These are phyloP conservation scores for Dorcus hopei DNA, from an alignment of 2,888 invertebrate genomes.

Conservation along the genomic window DNA sequence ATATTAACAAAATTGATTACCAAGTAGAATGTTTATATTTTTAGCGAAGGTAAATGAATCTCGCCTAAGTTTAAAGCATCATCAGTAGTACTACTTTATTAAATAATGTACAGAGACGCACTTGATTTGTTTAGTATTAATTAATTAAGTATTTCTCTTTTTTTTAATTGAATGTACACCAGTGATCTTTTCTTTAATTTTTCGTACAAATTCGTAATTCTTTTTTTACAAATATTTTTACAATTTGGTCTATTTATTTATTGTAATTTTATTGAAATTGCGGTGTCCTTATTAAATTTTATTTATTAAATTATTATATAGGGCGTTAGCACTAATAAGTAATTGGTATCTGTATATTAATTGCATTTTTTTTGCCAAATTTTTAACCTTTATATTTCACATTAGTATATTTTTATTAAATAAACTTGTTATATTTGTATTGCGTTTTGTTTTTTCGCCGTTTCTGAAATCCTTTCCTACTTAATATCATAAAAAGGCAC, in stretches of 20 bases:
- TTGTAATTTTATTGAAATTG: too few species aligned
- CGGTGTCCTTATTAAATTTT: too few species aligned
- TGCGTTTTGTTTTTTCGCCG: conserved; percentile 10
- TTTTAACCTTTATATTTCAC: conserved; percentile 39
- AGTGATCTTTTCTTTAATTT: conserved; percentile 11
- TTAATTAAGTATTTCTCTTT: background rate
- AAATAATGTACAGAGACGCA: background rate
- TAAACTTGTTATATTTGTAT: conserved; percentile 45
- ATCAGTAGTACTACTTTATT: too few species aligned
- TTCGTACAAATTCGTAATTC: conserved; percentile 28
- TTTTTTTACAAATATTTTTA: conserved; percentile 6
- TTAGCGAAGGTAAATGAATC: conserved; percentile 4
- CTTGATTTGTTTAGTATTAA: conserved; percentile 6
- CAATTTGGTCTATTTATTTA: background rate
- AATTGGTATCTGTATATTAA: conserved; percentile 5
- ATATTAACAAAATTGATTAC: background rate
- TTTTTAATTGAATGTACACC: background rate
- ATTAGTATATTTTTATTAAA: conserved; percentile 40
- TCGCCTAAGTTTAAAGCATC: too few species aligned
- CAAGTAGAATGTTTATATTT: conserved; percentile 10
- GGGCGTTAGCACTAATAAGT: too few species aligned
- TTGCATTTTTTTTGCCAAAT: conserved; percentile 14
- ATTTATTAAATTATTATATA: too few species aligned
- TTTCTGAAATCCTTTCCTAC: background rate
- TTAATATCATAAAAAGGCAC: too few species aligned